These are phyloP conservation scores for Heliconius hermathena DNA, from an alignment of 1,140 invertebrate species.

Conservation along the genomic window DNA sequence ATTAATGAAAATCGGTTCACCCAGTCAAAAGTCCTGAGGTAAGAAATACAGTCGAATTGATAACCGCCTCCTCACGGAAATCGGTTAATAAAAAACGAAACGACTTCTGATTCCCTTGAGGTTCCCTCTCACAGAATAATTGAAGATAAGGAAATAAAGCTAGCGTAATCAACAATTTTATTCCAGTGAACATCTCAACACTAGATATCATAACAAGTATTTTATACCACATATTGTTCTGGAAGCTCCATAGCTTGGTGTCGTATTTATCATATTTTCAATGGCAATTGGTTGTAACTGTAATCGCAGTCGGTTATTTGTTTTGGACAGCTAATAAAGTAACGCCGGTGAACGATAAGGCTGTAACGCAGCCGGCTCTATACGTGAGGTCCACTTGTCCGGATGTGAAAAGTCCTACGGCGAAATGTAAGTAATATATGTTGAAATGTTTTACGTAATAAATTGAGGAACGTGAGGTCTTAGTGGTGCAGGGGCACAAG, in stretches of 20 bases:
- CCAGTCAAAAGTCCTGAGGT: too few species aligned
- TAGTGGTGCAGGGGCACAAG: too few species aligned
- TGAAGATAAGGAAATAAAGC: neutral
- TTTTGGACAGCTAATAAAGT: slow-evolving; percentile 64
- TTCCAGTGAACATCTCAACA: slow-evolving; percentile 52
- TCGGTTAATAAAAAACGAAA: too few species aligned
- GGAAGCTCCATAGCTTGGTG: slow-evolving; percentile 49
- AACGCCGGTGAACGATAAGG: neutral
- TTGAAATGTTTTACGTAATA: too few species aligned
- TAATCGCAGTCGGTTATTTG: slow-evolving; percentile 66
- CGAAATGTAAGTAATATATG: slow-evolving; percentile 30
- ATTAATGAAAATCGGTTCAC: too few species aligned
- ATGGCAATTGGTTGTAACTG: slow-evolving; percentile 49
- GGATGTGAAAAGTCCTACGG: slow-evolving; percentile 26
- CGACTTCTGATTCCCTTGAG: too few species aligned
- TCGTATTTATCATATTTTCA: slow-evolving; percentile 42
- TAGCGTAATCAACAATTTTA: slow-evolving; percentile 33
- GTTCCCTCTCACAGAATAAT: too few species aligned
- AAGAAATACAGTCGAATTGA: too few species aligned
- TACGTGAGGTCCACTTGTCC: neutral
- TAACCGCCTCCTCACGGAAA: too few species aligned
- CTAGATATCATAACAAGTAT: slow-evolving; percentile 50
- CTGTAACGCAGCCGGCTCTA: neutral
- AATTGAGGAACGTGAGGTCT: too few species aligned
- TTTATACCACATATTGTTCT: slow-evolving; percentile 51